Evolutionary conservation across 2,113 vertebrate genomes (phyloP).

Genomic region (Vombatus ursinus): DNA sequence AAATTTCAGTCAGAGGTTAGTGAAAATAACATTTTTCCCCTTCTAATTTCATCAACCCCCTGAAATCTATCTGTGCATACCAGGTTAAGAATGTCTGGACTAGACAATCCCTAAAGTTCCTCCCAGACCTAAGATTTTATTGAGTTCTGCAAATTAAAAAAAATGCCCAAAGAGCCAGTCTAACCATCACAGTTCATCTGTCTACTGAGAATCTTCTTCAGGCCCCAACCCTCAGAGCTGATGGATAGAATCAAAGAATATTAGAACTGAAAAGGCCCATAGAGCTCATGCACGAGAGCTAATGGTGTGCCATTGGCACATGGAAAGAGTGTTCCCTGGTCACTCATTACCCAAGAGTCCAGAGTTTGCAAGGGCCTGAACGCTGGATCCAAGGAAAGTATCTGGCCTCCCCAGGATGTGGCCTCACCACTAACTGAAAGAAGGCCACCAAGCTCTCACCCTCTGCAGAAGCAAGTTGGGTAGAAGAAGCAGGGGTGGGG

Average conservation of each 20-base stretch:
- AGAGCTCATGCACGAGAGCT: not conserved
- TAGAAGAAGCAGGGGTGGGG: not conserved
- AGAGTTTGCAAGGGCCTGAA: conserved; percentile 21
- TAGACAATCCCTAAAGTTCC: not conserved
- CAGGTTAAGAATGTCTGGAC: not conserved
- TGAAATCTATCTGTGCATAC: not conserved
- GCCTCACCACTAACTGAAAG: not conserved
- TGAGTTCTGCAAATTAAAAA: not conserved
- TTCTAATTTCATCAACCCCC: not conserved
- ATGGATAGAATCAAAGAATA: not conserved
- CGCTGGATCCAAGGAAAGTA: too few species aligned
- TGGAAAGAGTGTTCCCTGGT: not conserved
- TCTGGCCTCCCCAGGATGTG: not conserved
- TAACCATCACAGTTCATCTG: not conserved
- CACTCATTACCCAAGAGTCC: not conserved
- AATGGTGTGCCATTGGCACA: too few species aligned
- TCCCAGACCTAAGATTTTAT: not conserved
- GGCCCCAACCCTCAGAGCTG: not conserved
- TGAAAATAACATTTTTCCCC: not conserved
- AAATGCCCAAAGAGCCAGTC: not conserved
- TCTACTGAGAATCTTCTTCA: not conserved
- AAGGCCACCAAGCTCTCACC: not conserved
- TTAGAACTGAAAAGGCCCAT: not conserved
- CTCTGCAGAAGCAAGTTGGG: not conserved
- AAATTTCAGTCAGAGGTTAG: not conserved